A percentile compares a stretch with the other conserved stretches of the same genome.
Evolutionary conservation across 1,140 invertebrate genomes (phyloP).

Genomic region (Triops longicaudatus): DNA sequence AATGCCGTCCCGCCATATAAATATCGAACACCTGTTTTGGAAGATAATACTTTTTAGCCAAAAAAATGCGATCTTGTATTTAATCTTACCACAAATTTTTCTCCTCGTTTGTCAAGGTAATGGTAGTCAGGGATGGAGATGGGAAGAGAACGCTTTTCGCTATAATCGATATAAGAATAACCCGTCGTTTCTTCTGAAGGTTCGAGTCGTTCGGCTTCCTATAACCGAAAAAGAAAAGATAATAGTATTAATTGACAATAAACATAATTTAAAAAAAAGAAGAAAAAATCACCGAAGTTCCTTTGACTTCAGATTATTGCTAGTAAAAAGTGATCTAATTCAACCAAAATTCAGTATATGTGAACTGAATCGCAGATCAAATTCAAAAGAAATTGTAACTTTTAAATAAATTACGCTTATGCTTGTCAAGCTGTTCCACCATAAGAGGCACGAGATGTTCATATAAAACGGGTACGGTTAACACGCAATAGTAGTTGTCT

Average conservation of each 20-base stretch:
- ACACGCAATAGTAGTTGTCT: conserved; percentile 4
- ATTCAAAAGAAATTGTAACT: too few species aligned
- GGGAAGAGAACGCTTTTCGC: conserved; percentile 92
- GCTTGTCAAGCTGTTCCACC: too few species aligned
- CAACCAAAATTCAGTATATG: too few species aligned
- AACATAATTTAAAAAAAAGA: conserved; percentile 34
- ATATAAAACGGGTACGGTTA: background rate
- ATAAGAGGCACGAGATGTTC: background rate
- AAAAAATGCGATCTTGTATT: conserved; percentile 33
- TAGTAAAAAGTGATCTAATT: too few species aligned
- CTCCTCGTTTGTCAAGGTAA: conserved; percentile 64
- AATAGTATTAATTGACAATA: too few species aligned
- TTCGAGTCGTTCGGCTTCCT: conserved; percentile 76
- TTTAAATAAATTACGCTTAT: too few species aligned
- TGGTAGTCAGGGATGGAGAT: conserved; percentile 86
- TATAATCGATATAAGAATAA: conserved; percentile 92
- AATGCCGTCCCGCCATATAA: conserved; percentile 95
- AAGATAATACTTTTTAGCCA: conserved; percentile 21
- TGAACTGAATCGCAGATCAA: too few species aligned
- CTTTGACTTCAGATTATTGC: too few species aligned
- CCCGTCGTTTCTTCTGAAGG: conserved; percentile 77
- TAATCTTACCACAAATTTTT: conserved; percentile 69
- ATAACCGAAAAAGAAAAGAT: too few species aligned
- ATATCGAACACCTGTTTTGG: conserved; percentile 77
- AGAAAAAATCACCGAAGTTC: too few species aligned